These are phyloP conservation scores for Notothenia rossii DNA, from an alignment of 2,113 vertebrate genomes.

Conservation along the genomic window DNA sequence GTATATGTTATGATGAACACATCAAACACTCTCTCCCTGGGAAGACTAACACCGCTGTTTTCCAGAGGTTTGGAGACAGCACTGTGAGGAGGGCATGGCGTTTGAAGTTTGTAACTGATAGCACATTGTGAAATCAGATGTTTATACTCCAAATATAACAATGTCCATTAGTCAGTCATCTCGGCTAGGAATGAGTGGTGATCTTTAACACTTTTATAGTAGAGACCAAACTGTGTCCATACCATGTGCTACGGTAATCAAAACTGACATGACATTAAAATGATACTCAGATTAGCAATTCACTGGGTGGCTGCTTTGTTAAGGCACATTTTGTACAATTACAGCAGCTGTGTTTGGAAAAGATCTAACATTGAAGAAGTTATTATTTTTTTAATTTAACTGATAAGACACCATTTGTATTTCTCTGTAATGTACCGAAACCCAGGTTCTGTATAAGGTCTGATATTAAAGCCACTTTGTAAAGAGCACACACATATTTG, in stretches of 20 bases:
- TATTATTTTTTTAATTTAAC: background rate
- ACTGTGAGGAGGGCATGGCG: background rate
- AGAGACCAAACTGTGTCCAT: background rate
- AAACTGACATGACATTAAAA: background rate
- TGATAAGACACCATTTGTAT: background rate
- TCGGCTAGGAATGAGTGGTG: background rate
- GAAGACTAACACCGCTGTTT: slow-evolving; percentile 17
- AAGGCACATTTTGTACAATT: background rate
- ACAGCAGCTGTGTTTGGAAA: background rate
- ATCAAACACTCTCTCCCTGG: slow-evolving; percentile 33
- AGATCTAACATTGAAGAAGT: background rate
- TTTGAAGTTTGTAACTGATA: slow-evolving; percentile 18
- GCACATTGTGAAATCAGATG: slow-evolving; percentile 27
- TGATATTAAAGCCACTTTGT: background rate
- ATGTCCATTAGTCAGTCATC: slow-evolving; percentile 10
- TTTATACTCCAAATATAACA: slow-evolving; percentile 29
- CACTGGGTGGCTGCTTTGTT: background rate
- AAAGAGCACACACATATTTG: too few species aligned
- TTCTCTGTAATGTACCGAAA: background rate
- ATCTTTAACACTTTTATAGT: background rate
- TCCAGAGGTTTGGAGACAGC: slow-evolving; percentile 16
- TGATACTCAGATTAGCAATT: background rate
- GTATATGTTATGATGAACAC: slow-evolving; percentile 45
- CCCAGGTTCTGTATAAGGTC: background rate
- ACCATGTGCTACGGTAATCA: background rate